phyloP scores from a whole-genome alignment of 2,888 invertebrate genomes.

The Biston stratarius region DNA sequence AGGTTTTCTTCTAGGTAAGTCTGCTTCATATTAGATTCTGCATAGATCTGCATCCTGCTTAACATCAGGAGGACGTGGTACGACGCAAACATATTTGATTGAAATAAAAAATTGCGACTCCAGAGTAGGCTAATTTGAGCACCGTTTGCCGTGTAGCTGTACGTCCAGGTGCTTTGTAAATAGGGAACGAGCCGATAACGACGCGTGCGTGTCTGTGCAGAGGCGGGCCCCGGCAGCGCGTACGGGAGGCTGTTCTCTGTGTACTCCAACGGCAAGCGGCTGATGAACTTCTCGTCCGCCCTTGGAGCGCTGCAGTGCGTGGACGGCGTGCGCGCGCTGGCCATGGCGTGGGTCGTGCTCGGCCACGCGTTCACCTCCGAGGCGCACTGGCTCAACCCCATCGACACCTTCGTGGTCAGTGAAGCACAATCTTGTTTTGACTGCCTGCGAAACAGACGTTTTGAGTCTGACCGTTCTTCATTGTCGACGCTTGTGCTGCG shows the following conservation, averaged over 20 bases:
- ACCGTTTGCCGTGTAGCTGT: too few relatives aligned
- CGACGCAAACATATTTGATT: too few relatives aligned
- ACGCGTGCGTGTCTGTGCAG: constrained; percentile 38
- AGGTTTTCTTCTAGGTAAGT: too few relatives aligned
- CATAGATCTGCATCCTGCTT: too few relatives aligned
- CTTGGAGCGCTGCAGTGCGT: constrained; percentile 71
- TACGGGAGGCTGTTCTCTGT: constrained; percentile 52
- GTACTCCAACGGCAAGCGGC: constrained; percentile 66
- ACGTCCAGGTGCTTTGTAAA: too few relatives aligned
- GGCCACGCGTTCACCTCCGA: constrained; percentile 64
- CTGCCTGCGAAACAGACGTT: background rate
- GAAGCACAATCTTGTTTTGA: background rate
- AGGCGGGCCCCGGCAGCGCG: constrained; percentile 45
- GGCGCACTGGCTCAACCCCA: constrained; percentile 47
- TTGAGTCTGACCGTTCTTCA: too few relatives aligned
- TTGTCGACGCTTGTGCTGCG: too few relatives aligned
- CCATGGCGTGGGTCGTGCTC: constrained; percentile 78
- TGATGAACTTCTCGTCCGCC: constrained; percentile 61
- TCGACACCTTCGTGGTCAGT: constrained; percentile 53
- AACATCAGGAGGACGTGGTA: too few relatives aligned
- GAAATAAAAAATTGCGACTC: too few relatives aligned
- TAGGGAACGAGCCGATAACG: too few relatives aligned
- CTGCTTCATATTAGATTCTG: too few relatives aligned
- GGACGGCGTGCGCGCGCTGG: constrained; percentile 74
- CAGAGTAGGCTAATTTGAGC: too few relatives aligned